phyloP scores from a whole-genome alignment of 2,113 vertebrate species.

The Mola mola region DNA sequence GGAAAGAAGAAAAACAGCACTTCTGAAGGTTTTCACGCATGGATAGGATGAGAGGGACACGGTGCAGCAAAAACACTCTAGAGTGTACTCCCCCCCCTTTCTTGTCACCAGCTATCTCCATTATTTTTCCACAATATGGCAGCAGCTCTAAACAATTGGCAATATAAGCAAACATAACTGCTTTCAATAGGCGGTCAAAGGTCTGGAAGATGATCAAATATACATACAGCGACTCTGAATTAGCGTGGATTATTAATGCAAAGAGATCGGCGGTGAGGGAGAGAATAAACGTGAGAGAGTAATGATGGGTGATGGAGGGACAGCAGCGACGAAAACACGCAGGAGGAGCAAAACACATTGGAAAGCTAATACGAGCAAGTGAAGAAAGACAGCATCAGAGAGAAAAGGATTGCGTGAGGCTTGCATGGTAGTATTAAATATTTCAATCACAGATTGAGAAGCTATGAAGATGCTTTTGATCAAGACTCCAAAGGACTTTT shows the following conservation, averaged over 20 bases:
- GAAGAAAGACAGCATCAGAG: conserved; percentile 15
- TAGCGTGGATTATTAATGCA: conserved; percentile 58
- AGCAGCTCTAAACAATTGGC: conserved; percentile 13
- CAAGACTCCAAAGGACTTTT: conserved; percentile 65
- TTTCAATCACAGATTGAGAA: conserved; percentile 67
- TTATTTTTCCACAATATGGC: conserved; percentile 31
- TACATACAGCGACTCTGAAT: conserved; percentile 44
- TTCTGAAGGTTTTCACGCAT: conserved; percentile 50
- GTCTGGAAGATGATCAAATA: conserved; percentile 58
- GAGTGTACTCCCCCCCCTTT: conserved; percentile 37
- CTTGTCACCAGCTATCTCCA: not conserved
- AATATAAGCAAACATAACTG: not conserved
- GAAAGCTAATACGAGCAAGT: conserved; percentile 14
- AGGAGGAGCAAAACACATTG: conserved; percentile 18
- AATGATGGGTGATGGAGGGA: conserved; percentile 21
- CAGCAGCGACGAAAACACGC: conserved; percentile 5
- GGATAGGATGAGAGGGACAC: conserved; percentile 45
- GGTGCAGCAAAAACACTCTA: conserved; percentile 6
- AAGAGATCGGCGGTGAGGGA: not conserved
- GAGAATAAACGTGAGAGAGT: conserved; percentile 17
- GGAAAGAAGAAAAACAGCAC: conserved; percentile 17
- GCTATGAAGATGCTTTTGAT: conserved; percentile 68
- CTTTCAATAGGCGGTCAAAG: conserved; percentile 32
- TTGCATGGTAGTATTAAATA: conserved; percentile 57
- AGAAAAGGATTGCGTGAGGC: conserved; percentile 17